Evolutionary conservation across 37 sponge, comb jelly and placozoan species (phyloP).

Genomic region (Halichondria panicea): DNA sequence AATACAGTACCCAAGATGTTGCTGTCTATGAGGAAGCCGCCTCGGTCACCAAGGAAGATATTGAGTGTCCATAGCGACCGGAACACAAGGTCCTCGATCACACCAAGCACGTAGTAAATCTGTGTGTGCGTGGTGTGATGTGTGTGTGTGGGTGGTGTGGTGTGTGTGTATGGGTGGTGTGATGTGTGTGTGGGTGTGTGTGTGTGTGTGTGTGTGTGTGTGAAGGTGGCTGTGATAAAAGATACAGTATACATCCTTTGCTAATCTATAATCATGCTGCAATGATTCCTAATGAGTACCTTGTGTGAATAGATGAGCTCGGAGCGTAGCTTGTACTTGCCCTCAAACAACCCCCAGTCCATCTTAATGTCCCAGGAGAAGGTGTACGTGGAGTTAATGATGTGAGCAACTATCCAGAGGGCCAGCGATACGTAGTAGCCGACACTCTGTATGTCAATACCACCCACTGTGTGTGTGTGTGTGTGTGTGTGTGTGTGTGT

Average conservation of each 20-base stretch:
- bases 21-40: slow-evolving; percentile 6
- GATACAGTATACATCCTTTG: not conserved
- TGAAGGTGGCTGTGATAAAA: not conserved
- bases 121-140: not conserved
- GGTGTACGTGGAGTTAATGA: slow-evolving; percentile 79
- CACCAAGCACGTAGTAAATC: slow-evolving; percentile 70
- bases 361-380: slow-evolving; percentile 90
- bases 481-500: no score
- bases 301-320: slow-evolving; percentile 78
- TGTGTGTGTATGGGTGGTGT: not conserved
- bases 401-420: slow-evolving; percentile 69
- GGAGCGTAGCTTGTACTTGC: slow-evolving; percentile 37
- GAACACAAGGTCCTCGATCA: slow-evolving; percentile 69
- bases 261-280: not conserved
- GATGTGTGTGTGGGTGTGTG: not conserved
- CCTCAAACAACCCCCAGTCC: slow-evolving; percentile 91
- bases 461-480: slow-evolving; percentile 10
- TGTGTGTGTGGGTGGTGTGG: not conserved
- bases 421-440: slow-evolving; percentile 36
- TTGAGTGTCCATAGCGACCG: slow-evolving; percentile 81
- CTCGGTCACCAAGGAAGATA: slow-evolving; percentile 73
- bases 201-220: not conserved
- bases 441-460: slow-evolving; percentile 6
- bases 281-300: slow-evolving; percentile 26
- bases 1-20: slow-evolving; percentile 66